phyloP scores from a whole-genome alignment of 2,888 invertebrate species.

The Cryptophagus acutangulus region DNA sequence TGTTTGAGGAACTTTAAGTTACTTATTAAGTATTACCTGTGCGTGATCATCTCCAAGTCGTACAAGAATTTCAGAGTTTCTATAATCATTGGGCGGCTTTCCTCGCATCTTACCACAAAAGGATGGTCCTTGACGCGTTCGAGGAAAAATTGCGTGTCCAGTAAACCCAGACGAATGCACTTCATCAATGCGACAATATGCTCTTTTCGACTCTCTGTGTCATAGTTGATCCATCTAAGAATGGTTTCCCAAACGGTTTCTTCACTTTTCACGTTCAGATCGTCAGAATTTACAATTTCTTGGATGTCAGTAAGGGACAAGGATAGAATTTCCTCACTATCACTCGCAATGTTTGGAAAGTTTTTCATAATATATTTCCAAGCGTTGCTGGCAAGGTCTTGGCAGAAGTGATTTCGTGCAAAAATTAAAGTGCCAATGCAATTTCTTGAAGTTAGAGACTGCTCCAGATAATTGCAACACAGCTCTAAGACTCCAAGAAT shows the following conservation, averaged over 20 bases:
- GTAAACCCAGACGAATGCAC: slow-evolving; percentile 73
- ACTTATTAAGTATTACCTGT: slow-evolving; percentile 43
- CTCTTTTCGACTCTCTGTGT: slow-evolving; percentile 65
- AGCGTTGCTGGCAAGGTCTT: slow-evolving; percentile 61
- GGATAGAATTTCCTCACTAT: slow-evolving; percentile 70
- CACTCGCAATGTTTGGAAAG: slow-evolving; percentile 67
- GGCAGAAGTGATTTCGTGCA: slow-evolving; percentile 72
- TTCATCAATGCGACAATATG: slow-evolving; percentile 75
- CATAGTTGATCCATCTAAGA: slow-evolving; percentile 79
- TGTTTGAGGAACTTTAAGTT: no score
- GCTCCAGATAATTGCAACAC: slow-evolving; percentile 72
- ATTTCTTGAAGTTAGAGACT: slow-evolving; percentile 67
- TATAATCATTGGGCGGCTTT: slow-evolving; percentile 81
- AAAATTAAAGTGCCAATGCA: slow-evolving; percentile 82
- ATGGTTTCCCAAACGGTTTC: slow-evolving; percentile 84
- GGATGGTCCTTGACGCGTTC: slow-evolving; percentile 86
- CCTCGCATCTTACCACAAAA: slow-evolving; percentile 76
- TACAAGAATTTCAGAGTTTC: slow-evolving; percentile 88
- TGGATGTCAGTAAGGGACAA: slow-evolving; percentile 69
- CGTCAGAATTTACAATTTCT: slow-evolving; percentile 73
- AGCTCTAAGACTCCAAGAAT: slow-evolving; percentile 75
- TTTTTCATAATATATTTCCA: slow-evolving; percentile 58
- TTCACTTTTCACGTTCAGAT: slow-evolving; percentile 82
- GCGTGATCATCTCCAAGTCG: slow-evolving; percentile 83
- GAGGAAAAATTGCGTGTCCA: slow-evolving; percentile 86